A percentile compares a stretch with the other conserved stretches of the same genome.
These are phyloP conservation scores for Teleogryllus occipitalis DNA, from an alignment of 1,140 invertebrate species.

Conservation along the genomic window DNA sequence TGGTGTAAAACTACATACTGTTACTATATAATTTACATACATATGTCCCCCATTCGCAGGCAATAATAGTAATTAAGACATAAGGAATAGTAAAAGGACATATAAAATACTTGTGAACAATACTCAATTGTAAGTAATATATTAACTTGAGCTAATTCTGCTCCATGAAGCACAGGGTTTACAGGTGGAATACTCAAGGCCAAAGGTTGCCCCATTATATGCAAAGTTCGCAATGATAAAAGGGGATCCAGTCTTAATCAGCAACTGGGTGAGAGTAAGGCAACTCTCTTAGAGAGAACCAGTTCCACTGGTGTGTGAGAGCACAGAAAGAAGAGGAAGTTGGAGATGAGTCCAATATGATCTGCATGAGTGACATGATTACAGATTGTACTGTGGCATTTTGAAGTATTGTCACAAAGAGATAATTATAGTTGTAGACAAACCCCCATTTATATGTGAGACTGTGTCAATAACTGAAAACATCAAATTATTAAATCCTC, in stretches of 20 bases:
- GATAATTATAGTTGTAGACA: too few species aligned
- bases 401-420: too few species aligned
- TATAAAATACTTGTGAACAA: slow-evolving; percentile 6
- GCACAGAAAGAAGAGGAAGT: neutral
- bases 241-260: neutral
- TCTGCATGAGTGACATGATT: too few species aligned
- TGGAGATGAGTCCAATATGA: too few species aligned
- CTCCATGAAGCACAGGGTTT: neutral
- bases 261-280: neutral
- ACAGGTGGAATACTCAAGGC: neutral
- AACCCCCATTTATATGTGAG: too few species aligned
- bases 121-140: neutral
- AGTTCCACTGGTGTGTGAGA: neutral
- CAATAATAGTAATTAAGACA: neutral
- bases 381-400: too few species aligned
- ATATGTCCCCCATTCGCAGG: neutral
- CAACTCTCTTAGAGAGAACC: neutral
- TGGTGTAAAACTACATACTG: neutral
- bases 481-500: too few species aligned
- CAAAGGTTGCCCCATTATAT: neutral
- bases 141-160: neutral
- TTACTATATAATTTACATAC: neutral
- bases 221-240: neutral
- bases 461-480: too few species aligned
- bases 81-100: slow-evolving; percentile 2